Conservation (phyloP, 2,888 invertebrate genomes). For the Amphipyra tragopoginis region DNA sequence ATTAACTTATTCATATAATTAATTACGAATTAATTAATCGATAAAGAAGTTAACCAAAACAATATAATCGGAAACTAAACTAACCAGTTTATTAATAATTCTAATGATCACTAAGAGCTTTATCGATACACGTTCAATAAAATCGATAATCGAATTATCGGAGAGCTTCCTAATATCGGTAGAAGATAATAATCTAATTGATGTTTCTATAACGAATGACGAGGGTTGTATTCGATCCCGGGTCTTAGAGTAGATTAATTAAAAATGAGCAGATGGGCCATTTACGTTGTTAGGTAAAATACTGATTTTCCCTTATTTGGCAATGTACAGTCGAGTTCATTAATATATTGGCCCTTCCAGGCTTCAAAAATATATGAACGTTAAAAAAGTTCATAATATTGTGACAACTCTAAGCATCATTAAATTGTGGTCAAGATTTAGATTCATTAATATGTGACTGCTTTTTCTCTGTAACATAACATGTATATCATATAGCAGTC, state of each 20-base stretch:
- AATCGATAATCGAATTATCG: constrained; percentile 40
- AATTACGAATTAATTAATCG: constrained; percentile 11
- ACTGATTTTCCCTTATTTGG: neutral
- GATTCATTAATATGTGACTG: too few relatives aligned
- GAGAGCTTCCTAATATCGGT: constrained; percentile 37
- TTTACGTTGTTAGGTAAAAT: neutral
- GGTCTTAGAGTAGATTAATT: constrained; percentile 12
- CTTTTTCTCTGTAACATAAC: too few relatives aligned
- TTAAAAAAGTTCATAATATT: too few relatives aligned
- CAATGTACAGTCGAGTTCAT: too few relatives aligned
- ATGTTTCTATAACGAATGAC: constrained; percentile 44
- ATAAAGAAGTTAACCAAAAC: constrained; percentile 7
- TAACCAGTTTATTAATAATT: constrained; percentile 25
- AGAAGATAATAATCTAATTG: constrained; percentile 48
- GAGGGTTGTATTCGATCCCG: constrained; percentile 30
- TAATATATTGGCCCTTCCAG: too few relatives aligned
- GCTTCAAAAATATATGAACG: too few relatives aligned
- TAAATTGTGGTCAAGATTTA: too few relatives aligned
- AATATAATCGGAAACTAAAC: constrained; percentile 4
- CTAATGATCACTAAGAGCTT: constrained; percentile 28
- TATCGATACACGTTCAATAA: constrained; percentile 43
- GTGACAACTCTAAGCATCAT: too few relatives aligned
- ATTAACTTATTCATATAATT: neutral
- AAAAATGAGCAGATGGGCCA: constrained; percentile 4
- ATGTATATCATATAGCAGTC: too few relatives aligned